A percentile compares a stretch with the other conserved stretches of the same genome.
These are phyloP conservation scores for Artemia franciscana DNA, from an alignment of 1,140 invertebrate species.

Conservation along the genomic window DNA sequence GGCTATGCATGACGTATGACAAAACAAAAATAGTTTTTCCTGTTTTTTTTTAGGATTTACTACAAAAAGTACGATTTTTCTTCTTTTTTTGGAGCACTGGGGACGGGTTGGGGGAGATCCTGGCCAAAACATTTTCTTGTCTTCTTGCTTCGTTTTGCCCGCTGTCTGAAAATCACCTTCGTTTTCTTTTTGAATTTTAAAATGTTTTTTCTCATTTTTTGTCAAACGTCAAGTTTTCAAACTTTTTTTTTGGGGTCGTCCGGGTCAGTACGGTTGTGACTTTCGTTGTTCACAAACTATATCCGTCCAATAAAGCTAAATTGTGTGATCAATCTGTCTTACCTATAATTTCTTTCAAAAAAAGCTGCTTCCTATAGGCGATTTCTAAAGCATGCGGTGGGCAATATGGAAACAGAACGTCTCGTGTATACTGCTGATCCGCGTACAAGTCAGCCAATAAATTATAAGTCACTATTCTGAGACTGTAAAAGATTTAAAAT, in stretches of 20 bases:
- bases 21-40: too few relatives aligned
- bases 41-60: too few relatives aligned
- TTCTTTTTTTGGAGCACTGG: too few relatives aligned
- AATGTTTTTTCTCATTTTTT: constrained; percentile 47
- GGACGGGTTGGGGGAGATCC: too few relatives aligned
- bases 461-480: constrained; percentile 66
- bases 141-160: too few relatives aligned
- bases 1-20: too few relatives aligned
- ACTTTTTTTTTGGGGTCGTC: neutral
- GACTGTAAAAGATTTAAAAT: constrained; percentile 27
- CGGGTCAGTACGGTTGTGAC: neutral
- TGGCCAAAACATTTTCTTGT: too few relatives aligned
- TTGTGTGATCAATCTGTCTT: constrained; percentile 11
- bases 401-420: constrained; percentile 51
- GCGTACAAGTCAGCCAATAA: constrained; percentile 67
- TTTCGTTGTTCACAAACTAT: neutral
- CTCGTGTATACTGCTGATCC: constrained; percentile 46
- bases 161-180: constrained; percentile 27
- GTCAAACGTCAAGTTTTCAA: neutral
- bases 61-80: too few relatives aligned
- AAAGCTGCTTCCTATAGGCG: constrained; percentile 60
- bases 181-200: constrained; percentile 57
- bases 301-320: neutral
- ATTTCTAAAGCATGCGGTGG: constrained; percentile 46
- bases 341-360: constrained; percentile 60